Evolutionary conservation across 2,797 vertebrate genomes (phyloP).

Genomic region (Esox lucius): DNA sequence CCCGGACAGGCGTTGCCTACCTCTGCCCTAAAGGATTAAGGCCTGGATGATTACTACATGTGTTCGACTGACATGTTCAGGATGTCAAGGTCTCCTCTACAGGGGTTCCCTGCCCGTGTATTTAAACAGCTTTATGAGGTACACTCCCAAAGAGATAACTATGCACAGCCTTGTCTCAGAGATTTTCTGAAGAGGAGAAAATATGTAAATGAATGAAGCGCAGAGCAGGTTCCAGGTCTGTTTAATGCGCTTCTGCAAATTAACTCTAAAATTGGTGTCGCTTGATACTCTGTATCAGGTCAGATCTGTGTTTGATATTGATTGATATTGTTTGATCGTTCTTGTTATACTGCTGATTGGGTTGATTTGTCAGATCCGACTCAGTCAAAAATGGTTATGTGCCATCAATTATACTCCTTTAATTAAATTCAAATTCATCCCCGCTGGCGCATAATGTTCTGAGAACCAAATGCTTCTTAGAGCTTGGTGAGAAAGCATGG

Average conservation of each 20-base stretch:
- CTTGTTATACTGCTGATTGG: conserved; percentile 5
- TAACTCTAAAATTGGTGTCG: conserved; percentile 42
- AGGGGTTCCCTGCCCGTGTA: not conserved
- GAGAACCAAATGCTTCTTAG: too few relatives aligned
- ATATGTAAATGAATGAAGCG: conserved; percentile 64
- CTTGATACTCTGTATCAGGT: conserved; percentile 22
- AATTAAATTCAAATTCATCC: too few relatives aligned
- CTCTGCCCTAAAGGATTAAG: not conserved
- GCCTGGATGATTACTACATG: not conserved
- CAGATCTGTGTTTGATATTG: conserved; percentile 29
- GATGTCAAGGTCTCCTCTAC: not conserved
- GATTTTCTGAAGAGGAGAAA: conserved; percentile 60
- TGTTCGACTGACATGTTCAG: not conserved
- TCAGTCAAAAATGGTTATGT: too few relatives aligned
- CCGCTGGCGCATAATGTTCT: too few relatives aligned
- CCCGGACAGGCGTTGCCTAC: too few relatives aligned
- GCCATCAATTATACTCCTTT: too few relatives aligned
- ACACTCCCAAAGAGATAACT: conserved; percentile 32
- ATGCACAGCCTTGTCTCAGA: conserved; percentile 43
- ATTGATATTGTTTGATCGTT: conserved; percentile 25
- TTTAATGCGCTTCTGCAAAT: conserved; percentile 55
- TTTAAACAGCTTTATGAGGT: not conserved
- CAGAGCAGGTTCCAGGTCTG: conserved; percentile 55
- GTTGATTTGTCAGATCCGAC: not conserved
- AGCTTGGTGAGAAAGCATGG: too few relatives aligned